Conservation (phyloP, 2,113 vertebrate genomes). For the Phainopepla nitens region DNA sequence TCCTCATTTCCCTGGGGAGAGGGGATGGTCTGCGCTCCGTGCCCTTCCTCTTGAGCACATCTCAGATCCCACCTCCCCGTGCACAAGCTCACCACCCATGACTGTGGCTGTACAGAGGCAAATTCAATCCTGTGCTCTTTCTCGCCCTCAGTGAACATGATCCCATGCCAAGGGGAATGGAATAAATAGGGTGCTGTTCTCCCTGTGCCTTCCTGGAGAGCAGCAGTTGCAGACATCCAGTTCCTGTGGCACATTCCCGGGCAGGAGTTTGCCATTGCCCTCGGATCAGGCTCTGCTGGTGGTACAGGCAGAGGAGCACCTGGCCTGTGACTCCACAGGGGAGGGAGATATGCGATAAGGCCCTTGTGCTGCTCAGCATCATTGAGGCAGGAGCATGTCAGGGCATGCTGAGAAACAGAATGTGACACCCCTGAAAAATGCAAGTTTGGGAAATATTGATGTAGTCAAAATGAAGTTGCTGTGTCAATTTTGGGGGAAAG, state of each 20-base stretch:
- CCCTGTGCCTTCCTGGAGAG: neutral
- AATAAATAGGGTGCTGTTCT: neutral
- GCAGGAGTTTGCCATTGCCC: accelerated
- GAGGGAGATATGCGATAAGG: neutral
- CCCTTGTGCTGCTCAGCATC: neutral
- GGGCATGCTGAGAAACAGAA: neutral
- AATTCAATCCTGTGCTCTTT: neutral
- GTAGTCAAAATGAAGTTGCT: neutral
- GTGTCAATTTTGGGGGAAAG: neutral
- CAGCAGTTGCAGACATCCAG: accelerated
- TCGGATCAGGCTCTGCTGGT: neutral
- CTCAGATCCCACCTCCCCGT: accelerated
- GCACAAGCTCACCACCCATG: neutral
- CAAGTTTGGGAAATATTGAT: neutral
- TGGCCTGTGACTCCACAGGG: accelerated
- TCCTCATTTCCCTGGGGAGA: neutral
- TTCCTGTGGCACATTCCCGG: accelerated
- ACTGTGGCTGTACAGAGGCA: accelerated
- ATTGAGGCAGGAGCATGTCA: neutral
- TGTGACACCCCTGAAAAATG: neutral
- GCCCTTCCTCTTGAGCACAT: neutral
- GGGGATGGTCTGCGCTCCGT: neutral
- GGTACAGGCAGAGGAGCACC: neutral
- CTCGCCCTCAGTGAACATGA: neutral
- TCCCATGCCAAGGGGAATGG: neutral